A percentile compares a stretch with the other conserved stretches of the same genome.
These are phyloP conservation scores for Junco hyemalis DNA, from an alignment of 2,113 vertebrate species.

Conservation along the genomic window DNA sequence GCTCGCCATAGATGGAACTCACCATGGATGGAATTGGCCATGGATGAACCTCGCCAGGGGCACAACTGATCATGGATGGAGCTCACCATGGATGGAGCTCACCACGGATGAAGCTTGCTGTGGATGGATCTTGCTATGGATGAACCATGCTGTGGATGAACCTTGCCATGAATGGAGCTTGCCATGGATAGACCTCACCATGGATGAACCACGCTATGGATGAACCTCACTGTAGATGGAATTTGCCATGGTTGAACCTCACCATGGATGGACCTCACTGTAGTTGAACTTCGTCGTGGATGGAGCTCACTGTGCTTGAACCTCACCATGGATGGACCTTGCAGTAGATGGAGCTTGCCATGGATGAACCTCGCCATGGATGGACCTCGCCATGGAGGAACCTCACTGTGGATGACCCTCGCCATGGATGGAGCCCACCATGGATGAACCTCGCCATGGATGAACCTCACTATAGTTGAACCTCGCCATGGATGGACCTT, in stretches of 20 bases:
- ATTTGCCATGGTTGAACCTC: fast-evolving
- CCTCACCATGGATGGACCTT: fast-evolving
- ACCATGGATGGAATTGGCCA: fast-evolving
- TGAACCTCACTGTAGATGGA: fast-evolving
- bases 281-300: no score
- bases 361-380: fast-evolving
- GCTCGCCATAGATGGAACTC: no score
- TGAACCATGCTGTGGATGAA: neutral
- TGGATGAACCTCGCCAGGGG: no score
- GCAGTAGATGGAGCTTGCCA: fast-evolving
- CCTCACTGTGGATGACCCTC: no score
- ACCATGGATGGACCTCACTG: fast-evolving
- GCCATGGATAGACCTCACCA: fast-evolving
- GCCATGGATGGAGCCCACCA: fast-evolving
- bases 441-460: fast-evolving
- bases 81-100: fast-evolving
- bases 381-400: fast-evolving
- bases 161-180: no score
- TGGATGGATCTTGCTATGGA: fast-evolving
- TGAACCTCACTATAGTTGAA: fast-evolving
- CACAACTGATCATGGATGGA: fast-evolving
- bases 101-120: fast-evolving
- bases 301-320: no score
- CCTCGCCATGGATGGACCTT: fast-evolving
- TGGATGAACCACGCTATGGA: fast-evolving